Percentiles rank a stretch among this genome's conserved stretches.
These are phyloP conservation scores for Hirundo rustica DNA, from an alignment of 2,797 vertebrate genomes.

Conservation along the genomic window DNA sequence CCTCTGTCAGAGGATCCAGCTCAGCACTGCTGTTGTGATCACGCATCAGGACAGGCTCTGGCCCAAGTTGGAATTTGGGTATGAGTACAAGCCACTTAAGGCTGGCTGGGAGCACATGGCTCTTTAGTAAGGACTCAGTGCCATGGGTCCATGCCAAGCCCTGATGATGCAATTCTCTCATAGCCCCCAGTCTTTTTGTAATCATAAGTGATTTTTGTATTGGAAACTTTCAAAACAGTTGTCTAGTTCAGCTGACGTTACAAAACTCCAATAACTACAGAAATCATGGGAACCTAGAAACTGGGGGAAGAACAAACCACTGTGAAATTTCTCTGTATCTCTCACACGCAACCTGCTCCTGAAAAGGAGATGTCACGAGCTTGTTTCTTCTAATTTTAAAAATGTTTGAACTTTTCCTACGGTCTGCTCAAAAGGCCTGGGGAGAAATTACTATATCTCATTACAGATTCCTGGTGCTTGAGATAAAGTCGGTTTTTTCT, in stretches of 20 bases:
- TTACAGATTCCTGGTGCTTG: background rate
- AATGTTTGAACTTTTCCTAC: background rate
- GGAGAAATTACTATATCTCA: background rate
- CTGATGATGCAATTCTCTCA: slow-evolving; percentile 23
- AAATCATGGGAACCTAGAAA: background rate
- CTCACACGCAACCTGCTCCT: background rate
- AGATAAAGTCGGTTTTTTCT: background rate
- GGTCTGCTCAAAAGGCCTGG: background rate
- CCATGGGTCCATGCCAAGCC: background rate
- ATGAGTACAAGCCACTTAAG: background rate
- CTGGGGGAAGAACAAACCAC: background rate
- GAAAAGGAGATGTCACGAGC: background rate
- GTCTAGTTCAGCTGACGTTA: background rate
- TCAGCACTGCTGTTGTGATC: background rate
- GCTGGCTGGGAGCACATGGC: background rate
- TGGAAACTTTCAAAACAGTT: slow-evolving; percentile 60
- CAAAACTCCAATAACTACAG: slow-evolving; percentile 20
- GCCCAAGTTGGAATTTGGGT: background rate
- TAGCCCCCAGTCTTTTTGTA: slow-evolving; percentile 26
- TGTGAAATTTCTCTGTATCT: background rate
- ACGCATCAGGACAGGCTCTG: background rate
- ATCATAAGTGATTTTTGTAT: slow-evolving; percentile 33
- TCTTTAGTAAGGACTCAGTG: background rate
- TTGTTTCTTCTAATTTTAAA: slow-evolving; percentile 1
- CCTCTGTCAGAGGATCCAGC: background rate